Conservation (phyloP, 2,888 invertebrate genomes). For the Limnephilus marmoratus region DNA sequence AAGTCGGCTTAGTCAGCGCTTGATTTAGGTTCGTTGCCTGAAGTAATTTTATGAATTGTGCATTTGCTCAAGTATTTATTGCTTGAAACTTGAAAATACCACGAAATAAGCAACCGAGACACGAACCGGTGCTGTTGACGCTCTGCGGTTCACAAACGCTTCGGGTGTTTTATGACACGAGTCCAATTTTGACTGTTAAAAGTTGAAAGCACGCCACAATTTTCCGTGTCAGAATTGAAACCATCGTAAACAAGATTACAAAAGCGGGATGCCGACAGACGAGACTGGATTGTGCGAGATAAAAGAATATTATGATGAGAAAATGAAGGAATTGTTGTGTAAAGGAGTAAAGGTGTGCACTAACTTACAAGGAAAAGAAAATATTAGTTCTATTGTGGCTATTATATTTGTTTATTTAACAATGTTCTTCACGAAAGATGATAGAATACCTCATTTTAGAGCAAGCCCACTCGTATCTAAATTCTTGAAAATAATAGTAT, state of each 20-base stretch:
- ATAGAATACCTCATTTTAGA: neutral
- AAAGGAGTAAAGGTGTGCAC: neutral
- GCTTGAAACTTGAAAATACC: neutral
- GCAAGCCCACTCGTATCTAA: neutral
- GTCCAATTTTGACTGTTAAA: neutral
- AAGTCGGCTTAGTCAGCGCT: neutral
- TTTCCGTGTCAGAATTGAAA: neutral
- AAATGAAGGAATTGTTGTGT: neutral
- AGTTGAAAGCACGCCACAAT: neutral
- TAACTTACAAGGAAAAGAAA: neutral
- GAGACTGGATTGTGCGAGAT: neutral
- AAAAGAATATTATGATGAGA: neutral
- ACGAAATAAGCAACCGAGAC: neutral
- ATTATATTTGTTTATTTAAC: neutral
- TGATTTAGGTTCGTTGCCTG: slow-evolving; percentile 26
- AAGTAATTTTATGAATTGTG: neutral
- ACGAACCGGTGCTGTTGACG: neutral
- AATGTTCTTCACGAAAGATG: neutral
- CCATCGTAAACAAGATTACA: neutral
- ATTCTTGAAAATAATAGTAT: neutral
- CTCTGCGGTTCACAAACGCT: neutral
- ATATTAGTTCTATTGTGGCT: neutral
- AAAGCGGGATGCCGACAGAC: neutral
- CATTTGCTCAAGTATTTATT: neutral
- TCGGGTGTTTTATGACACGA: slow-evolving; percentile 26